Conservation (phyloP, 2,888 invertebrate genomes). For the Acrobasis consociella region DNA sequence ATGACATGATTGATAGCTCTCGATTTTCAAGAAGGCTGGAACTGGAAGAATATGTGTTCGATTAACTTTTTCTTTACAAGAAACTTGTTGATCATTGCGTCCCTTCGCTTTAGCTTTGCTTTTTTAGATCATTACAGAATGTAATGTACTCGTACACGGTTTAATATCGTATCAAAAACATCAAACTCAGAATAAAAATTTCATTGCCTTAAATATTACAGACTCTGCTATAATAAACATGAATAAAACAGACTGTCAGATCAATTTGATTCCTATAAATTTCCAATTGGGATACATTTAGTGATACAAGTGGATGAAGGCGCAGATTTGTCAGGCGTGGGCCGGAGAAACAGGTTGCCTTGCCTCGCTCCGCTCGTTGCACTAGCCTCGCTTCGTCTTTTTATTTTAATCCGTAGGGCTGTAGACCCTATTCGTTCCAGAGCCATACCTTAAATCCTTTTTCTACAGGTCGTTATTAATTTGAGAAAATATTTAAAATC, state of each 20-base stretch:
- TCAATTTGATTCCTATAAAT: conserved; percentile 20
- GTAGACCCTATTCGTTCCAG: conserved; percentile 14
- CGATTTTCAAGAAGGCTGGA: no score
- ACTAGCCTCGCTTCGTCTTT: conserved; percentile 60
- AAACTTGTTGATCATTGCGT: no score
- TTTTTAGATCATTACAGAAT: no score
- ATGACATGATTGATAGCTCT: no score
- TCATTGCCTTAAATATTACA: no score
- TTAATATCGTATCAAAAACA: no score
- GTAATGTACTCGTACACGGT: no score
- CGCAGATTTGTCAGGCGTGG: conserved; percentile 77
- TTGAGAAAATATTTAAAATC: neutral
- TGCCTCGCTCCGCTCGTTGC: conserved; percentile 50
- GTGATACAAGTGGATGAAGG: conserved; percentile 43
- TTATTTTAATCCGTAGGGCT: conserved; percentile 63
- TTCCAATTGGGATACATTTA: conserved; percentile 11
- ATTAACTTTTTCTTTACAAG: no score
- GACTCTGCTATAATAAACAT: no score
- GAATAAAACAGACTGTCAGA: neutral
- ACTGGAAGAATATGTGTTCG: no score
- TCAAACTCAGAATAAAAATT: no score
- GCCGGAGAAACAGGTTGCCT: conserved; percentile 75
- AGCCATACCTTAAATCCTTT: neutral
- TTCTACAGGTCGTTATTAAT: neutral
- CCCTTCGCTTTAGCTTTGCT: no score